A percentile compares a stretch with the other conserved stretches of the same genome.
Evolutionary conservation across 53 echinoderm and acorn worm species (phyloP).

Genomic region (Crossaster papposus): DNA sequence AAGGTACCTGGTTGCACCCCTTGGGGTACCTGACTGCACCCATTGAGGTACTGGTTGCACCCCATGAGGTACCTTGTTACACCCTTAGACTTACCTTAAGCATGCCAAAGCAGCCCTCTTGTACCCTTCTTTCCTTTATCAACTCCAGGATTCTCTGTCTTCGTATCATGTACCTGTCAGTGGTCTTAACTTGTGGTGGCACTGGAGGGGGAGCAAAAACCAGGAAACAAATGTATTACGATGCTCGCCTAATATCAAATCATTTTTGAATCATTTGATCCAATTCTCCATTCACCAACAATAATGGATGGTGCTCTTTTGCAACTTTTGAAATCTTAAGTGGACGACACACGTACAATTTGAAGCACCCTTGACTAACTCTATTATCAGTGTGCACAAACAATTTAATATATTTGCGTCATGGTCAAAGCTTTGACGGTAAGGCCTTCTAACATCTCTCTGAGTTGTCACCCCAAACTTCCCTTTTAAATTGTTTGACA

Average conservation of each 20-base stretch:
- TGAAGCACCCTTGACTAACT: too few relatives aligned
- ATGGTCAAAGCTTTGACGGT: too few relatives aligned
- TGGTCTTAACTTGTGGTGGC: background rate
- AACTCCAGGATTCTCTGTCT: slow-evolving; percentile 42
- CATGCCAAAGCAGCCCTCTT: slow-evolving; percentile 37
- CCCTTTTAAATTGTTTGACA: too few relatives aligned
- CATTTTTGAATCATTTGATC: too few relatives aligned
- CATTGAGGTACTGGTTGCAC: background rate
- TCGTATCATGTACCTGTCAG: slow-evolving; percentile 15
- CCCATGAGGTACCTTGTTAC: background rate
- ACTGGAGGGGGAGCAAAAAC: background rate
- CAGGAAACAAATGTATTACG: background rate
- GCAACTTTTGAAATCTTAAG: background rate
- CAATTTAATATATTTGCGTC: too few relatives aligned
- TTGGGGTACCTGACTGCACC: background rate
- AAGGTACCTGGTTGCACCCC: background rate
- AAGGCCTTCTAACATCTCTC: too few relatives aligned
- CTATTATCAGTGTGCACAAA: too few relatives aligned
- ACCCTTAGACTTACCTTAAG: slow-evolving; percentile 41
- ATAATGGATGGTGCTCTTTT: background rate
- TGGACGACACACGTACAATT: too few relatives aligned
- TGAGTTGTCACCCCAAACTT: too few relatives aligned
- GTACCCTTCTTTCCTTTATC: slow-evolving; percentile 26
- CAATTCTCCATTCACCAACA: too few relatives aligned
- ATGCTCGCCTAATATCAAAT: background rate